Evolutionary conservation across 1,140 invertebrate species (phyloP), one percentile per base, ranked within the genome.

Genomic region (Eubasilissa regina): DNA sequence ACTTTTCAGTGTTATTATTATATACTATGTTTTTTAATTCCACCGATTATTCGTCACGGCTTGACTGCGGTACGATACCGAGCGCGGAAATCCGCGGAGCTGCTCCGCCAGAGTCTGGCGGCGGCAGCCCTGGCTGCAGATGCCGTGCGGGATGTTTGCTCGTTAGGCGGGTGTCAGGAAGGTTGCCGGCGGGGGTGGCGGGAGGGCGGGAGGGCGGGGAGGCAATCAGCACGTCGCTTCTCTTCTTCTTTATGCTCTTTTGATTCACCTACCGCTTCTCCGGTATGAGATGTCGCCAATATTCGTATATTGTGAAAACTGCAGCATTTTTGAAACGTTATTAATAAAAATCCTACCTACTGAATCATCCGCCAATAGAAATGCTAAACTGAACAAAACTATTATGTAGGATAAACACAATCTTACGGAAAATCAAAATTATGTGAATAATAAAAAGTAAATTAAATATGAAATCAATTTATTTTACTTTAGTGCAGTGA

Each of bases 111-210:
- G 25, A 35, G 1, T 35, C 25, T 6, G 1, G 25, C 1, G 6
- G 13, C 7, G 55, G 21, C 55, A 58, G 10, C 55, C 55, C 21
- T 58, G 7, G n/a, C 17, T 4, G 15, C 17, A 58, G 55, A 55
- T n/a, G 19, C 55, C 21, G 55, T 19, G 45, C 15, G 66, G 44
- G 43, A 48, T 70, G 66, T 70, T 70, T 70, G 66, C 66, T 70
- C 66, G 66, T 70, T 70, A 70, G 66, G 60, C 17, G 55, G 55
- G 55, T n/a, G n/a, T n/a, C n/a, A n/a, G n/a, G n/a, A n/a, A n/a
- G n/a, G n/a, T n/a, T n/a, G n/a, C 55, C 15, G n/a, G 17, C 7
- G 53, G 56, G 0, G 56, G 12, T 0, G 21, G 7, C 12, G 17
- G 21, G 21, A n/a, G 11, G 15, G 8, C 11, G 21, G 17, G 21